Percentiles rank a stretch among this genome's conserved stretches.
phyloP scores from a whole-genome alignment of 2,797 vertebrate genomes.

The Podargus strigoides region DNA sequence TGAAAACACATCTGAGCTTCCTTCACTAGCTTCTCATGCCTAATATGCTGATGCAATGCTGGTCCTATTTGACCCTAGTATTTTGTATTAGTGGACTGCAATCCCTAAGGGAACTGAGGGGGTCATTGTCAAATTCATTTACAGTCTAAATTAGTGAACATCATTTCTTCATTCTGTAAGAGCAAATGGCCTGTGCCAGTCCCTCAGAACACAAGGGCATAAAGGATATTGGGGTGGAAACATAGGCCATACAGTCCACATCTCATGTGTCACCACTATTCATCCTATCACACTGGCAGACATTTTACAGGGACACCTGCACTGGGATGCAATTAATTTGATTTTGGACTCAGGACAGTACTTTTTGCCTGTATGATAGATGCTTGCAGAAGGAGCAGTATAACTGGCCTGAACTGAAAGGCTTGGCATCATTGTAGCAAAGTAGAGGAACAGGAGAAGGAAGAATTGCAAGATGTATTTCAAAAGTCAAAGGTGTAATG shows the following conservation, averaged over 20 bases:
- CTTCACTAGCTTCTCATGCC: neutral
- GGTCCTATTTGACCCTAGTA: neutral
- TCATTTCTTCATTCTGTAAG: neutral
- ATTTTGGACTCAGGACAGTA: neutral
- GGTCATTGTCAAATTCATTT: neutral
- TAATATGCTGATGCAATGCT: neutral
- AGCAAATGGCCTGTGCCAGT: neutral
- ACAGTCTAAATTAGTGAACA: neutral
- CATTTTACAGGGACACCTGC: neutral
- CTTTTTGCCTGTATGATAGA: neutral
- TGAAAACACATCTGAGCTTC: neutral
- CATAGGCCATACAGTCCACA: accelerated
- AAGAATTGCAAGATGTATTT: neutral
- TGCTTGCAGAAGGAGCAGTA: neutral
- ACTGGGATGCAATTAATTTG: neutral
- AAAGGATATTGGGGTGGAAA: neutral
- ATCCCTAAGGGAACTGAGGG: neutral
- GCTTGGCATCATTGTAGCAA: neutral
- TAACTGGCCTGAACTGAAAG: neutral
- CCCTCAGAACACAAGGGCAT: neutral
- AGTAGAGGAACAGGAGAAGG: neutral
- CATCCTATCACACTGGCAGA: neutral
- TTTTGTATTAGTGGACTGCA: neutral
- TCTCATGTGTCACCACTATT: neutral
- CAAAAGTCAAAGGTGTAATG: neutral